Percentiles rank a stretch among this genome's conserved stretches.
These are phyloP conservation scores for Musca domestica DNA, from an alignment of 1,140 invertebrate genomes.

Conservation along the genomic window DNA sequence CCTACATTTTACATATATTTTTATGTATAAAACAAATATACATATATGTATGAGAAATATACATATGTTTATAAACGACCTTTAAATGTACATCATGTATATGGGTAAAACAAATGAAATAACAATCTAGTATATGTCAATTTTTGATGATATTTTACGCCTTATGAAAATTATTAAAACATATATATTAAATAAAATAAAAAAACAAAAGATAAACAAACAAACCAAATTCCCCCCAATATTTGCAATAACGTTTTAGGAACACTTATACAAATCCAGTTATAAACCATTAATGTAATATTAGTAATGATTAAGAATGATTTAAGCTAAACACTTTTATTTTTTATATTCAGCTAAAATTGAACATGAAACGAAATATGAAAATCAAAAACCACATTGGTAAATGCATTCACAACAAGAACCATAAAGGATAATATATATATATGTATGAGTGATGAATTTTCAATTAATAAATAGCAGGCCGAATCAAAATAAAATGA, in stretches of 20 bases:
- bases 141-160: slow-evolving; percentile 28
- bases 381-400: not conserved
- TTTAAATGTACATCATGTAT: not conserved
- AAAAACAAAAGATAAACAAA: slow-evolving; percentile 4
- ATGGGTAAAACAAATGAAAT: slow-evolving; percentile 7
- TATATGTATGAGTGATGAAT: too few species aligned
- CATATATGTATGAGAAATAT: slow-evolving; percentile 4
- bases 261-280: not conserved
- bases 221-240: slow-evolving; percentile 13
- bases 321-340: too few species aligned
- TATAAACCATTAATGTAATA: not conserved
- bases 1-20: not conserved
- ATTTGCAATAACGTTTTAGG: slow-evolving; percentile 13
- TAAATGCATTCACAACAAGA: too few species aligned
- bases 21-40: too few species aligned
- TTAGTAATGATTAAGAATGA: too few species aligned
- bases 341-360: not conserved
- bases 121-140: slow-evolving; percentile 25
- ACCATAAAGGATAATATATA: too few species aligned
- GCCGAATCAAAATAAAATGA: too few species aligned
- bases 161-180: slow-evolving; percentile 24
- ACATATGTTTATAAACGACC: not conserved
- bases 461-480: too few species aligned
- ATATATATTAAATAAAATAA: slow-evolving; percentile 12
- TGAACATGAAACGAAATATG: not conserved